These are phyloP conservation scores for Xenentodon cancila DNA, from an alignment of 2,797 vertebrate genomes.

Conservation along the genomic window DNA sequence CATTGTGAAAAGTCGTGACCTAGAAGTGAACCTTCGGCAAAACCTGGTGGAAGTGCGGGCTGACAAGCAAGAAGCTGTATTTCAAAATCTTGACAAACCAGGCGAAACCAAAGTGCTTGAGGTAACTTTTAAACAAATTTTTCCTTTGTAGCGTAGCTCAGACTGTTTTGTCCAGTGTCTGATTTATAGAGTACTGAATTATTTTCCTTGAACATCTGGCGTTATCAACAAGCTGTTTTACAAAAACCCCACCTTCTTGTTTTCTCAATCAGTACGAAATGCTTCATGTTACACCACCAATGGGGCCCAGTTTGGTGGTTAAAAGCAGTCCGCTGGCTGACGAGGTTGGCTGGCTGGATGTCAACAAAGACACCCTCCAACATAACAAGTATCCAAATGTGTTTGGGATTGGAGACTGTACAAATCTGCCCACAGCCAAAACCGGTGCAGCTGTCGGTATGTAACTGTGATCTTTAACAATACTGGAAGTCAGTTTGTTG, in stretches of 20 bases:
- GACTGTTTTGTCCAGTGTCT: neutral
- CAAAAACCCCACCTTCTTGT: neutral
- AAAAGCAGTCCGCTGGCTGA: conserved; percentile 87
- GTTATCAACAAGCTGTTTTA: too few species aligned
- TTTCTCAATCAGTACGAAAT: conserved; percentile 89
- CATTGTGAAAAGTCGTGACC: conserved; percentile 85
- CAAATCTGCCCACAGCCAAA: conserved; percentile 93
- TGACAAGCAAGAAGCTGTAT: conserved; percentile 93
- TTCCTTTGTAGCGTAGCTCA: too few species aligned
- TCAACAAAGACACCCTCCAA: conserved; percentile 93
- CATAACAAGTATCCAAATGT: conserved; percentile 92
- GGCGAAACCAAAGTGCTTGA: conserved; percentile 87
- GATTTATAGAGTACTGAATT: too few species aligned
- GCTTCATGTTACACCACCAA: conserved; percentile 97
- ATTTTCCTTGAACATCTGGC: too few species aligned
- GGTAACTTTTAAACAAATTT: conserved; percentile 68
- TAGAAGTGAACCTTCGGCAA: conserved; percentile 88
- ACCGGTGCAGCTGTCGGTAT: conserved; percentile 93
- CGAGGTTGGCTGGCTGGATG: conserved; percentile 88
- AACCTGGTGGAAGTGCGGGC: conserved; percentile 93
- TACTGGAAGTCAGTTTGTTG: conserved; percentile 18
- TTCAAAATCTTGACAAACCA: conserved; percentile 92
- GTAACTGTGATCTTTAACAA: conserved; percentile 21
- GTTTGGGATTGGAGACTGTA: conserved; percentile 98
- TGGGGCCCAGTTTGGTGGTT: conserved; percentile 89